These are phyloP conservation scores for Agonopterix heracliana DNA, from an alignment of 2,888 invertebrate genomes.

Conservation along the genomic window DNA sequence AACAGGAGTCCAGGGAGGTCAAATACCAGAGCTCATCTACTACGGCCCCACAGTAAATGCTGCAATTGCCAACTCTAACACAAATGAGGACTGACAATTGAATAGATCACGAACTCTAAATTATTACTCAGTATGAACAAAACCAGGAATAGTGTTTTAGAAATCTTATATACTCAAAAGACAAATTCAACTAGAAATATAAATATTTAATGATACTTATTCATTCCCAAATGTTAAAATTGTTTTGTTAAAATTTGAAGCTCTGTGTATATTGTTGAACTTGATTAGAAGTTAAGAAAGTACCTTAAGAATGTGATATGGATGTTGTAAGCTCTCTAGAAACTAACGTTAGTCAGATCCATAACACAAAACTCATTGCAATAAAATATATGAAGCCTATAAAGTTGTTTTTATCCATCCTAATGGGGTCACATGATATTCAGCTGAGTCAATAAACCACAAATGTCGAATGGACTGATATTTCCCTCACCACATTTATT, in stretches of 20 bases:
- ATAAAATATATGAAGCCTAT: constrained; percentile 22
- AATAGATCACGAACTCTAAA: constrained; percentile 39
- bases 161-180: constrained; percentile 16
- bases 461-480: no score
- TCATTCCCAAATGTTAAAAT: constrained; percentile 56
- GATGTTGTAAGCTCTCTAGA: constrained; percentile 72
- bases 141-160: constrained; percentile 17
- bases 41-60: constrained; percentile 86
- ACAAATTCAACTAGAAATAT: constrained; percentile 13
- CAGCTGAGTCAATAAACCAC: neutral
- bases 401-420: no score
- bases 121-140: constrained; percentile 50
- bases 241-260: constrained; percentile 47
- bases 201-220: constrained; percentile 29
- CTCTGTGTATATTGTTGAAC: constrained; percentile 64
- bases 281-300: constrained; percentile 35
- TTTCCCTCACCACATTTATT: no score
- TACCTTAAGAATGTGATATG: constrained; percentile 71
- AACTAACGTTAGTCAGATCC: constrained; percentile 35
- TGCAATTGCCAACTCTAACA: constrained; percentile 50
- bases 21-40: constrained; percentile 97
- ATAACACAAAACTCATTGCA: constrained; percentile 39
- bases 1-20: constrained; percentile 97
- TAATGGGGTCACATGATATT: neutral
- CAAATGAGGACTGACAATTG: constrained; percentile 71